Evolutionary conservation across 2,888 invertebrate species (phyloP), one percentile per base, ranked within the genome.

Genomic region (Microplitis deprimator): DNA sequence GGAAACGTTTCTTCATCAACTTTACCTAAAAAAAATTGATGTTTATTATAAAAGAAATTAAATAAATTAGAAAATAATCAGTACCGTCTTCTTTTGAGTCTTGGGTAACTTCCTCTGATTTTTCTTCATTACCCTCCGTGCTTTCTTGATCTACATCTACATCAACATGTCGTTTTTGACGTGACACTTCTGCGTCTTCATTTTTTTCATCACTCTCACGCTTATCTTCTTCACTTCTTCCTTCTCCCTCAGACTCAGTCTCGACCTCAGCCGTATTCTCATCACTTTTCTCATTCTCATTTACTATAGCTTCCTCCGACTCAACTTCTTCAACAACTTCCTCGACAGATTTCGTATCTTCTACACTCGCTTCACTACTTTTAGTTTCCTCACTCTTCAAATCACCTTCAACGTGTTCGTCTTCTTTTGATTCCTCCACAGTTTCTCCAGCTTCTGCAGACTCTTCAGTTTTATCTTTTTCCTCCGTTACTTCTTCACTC

Each of bases 1-100:
- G 91, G 91, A 1, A 90, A 90, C 0, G 86, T 86, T 68, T 86
- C 85, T 72, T 83, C 29, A 29, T 29, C 29, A 29, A 29, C 29
- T 29, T 50, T 7, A 50, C 13, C 50, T 50, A 13, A 10, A 50
- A 50, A 3, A 50, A 13, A 50, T 13, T 13, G 3, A 29, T 29
- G 3, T 4, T 29, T 4, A 29, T 4, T 29, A 8, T 13, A 50
- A 50, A 50, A 50, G 3, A 50, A 50, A 50, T 13, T 50, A 50
- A 50, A 50, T 5, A 50, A 50, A 29, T 29, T 13, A 50, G 13
- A 13, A 50, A 50, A 50, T 50, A 50, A 13, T 50, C 13, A 50
- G 13, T 50, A 50, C 50, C 83, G 38, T 79, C 81, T 65, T 84
- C 84, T 29, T 82, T 82, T 20, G 65, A 65, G 6, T 17, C 62